phyloP scores from a whole-genome alignment of 2,797 vertebrate genomes.

The Megalops cyprinoides region DNA sequence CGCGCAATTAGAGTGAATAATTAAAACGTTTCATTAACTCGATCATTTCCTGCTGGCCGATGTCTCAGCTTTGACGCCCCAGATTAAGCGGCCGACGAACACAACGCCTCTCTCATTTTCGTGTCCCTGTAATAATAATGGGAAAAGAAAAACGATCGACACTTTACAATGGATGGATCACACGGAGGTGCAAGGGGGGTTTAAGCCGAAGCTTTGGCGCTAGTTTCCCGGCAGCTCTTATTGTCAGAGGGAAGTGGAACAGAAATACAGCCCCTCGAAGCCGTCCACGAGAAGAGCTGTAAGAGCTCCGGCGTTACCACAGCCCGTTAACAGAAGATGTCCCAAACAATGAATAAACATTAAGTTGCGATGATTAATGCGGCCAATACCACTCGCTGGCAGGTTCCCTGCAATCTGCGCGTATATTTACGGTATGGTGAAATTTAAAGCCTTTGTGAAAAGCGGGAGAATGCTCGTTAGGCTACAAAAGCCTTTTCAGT shows the following conservation, averaged over 20 bases:
- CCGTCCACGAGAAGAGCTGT: neutral
- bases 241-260: neutral
- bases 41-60: conserved; percentile 64
- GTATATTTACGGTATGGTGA: conserved; percentile 37
- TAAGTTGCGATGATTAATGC: conserved; percentile 24
- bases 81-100: conserved; percentile 51
- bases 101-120: conserved; percentile 43
- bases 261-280: neutral
- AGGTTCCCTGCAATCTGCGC: neutral
- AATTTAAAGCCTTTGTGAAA: conserved; percentile 53
- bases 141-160: conserved; percentile 47
- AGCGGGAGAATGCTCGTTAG: conserved; percentile 43
- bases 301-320: neutral
- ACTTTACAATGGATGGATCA: conserved; percentile 38
- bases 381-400: conserved; percentile 2
- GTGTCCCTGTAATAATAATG: neutral
- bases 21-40: conserved; percentile 71
- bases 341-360: conserved; percentile 37
- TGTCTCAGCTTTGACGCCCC: conserved; percentile 57
- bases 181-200: conserved; percentile 10
- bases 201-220: conserved; percentile 11
- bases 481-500: conserved; percentile 49
- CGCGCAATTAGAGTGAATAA: conserved; percentile 68
- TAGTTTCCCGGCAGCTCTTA: neutral
- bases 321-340: conserved; percentile 31